Base-by-base conservation (phyloP, 2,797 vertebrate genomes). In the Melanotaenia nigrans region DNA sequence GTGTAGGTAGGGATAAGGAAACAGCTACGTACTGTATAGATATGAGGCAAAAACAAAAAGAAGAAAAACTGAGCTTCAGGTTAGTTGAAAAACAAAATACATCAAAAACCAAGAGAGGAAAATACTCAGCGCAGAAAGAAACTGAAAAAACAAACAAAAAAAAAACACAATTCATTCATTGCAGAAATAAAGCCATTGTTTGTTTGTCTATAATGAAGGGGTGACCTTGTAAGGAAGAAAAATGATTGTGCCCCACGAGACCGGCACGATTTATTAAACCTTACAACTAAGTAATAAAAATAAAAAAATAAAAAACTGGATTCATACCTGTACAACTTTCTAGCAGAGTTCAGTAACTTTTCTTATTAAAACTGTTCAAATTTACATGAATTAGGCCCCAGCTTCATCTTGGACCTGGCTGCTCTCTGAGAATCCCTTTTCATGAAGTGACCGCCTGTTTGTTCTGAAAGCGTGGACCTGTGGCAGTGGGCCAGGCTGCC, bases 401-500 rank as follows among this genome's bases (percentile, higher is more conserved):
- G 65, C 61, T 53, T 61, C n/a, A 28, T 74, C 54, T 53, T 40
- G 35, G 70, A 58, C 25, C 53, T 16, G 38, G 28, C 35, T 22
- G 1, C 36, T 68, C 32, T 4, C 77, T 65, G 77, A 64, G 68
- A 80, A 71, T 78, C 77, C 33, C 69, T 75, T 65, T 72, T 68
- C 65, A 64, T 77, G 58, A 79, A 55, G 75, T 59, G 66, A 56
- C 71, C 47, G 59, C 75, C 74, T 82, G 78, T 67, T 69, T 54
- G 53, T 61, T 24, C 58, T 74, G 58, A 64, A 66, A 80, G 78
- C 63, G 63, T 75, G 74, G 66, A 73, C 80, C 47, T 11, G 76
- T 89, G 90, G 90, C 89, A 82, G 68, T 0, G 61, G 71, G 87
- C 89, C 86, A 89, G 82, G 40, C 36, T 67, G 64, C 63, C 77